Conservation (phyloP, 2,888 invertebrate species). For the Trichacis sp. region DNA sequence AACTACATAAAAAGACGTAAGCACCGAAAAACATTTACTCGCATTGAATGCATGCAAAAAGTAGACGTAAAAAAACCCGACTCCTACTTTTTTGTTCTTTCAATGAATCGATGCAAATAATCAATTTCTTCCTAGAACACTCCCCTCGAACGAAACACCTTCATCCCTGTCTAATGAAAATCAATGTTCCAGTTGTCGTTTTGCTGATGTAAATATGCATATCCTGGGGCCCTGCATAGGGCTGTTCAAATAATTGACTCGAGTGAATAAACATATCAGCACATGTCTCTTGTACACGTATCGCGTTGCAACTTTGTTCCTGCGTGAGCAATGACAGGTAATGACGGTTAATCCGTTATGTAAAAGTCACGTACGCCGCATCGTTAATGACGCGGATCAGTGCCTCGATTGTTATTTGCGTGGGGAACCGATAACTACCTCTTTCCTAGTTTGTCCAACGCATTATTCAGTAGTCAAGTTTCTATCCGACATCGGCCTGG, state of each 20-base stretch:
- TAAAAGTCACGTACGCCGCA: neutral
- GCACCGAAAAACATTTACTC: no score
- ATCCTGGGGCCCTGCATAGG: no score
- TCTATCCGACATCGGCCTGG: constrained; percentile 31
- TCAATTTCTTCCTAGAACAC: no score
- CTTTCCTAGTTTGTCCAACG: constrained; percentile 54
- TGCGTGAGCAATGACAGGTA: neutral
- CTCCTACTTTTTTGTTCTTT: no score
- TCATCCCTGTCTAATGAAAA: neutral
- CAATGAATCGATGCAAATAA: no score
- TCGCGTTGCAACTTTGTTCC: neutral
- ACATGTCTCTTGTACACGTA: neutral
- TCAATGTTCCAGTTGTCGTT: neutral
- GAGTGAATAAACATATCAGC: neutral
- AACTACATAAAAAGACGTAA: no score
- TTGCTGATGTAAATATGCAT: no score
- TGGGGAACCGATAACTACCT: constrained; percentile 49
- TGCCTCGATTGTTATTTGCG: constrained; percentile 34
- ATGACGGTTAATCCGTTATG: constrained; percentile 1
- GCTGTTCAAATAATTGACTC: neutral
- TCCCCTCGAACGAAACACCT: no score
- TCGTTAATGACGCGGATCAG: constrained; percentile 11
- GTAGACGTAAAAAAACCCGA: no score
- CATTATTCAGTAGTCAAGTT: constrained; percentile 48
- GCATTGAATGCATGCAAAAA: no score